Conservation (phyloP, 2,888 invertebrate genomes). For the Harpalus rufipes region DNA sequence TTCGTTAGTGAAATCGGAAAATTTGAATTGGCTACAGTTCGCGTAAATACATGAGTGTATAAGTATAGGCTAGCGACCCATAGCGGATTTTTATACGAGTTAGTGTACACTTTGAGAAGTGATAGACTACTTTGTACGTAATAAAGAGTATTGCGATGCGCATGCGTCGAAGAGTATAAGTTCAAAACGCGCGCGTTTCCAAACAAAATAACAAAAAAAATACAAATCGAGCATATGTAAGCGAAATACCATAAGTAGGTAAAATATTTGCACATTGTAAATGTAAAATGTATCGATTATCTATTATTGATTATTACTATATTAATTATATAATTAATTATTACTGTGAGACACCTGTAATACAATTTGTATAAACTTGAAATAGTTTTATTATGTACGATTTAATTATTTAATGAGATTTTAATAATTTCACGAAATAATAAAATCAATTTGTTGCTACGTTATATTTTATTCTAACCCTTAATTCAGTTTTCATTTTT, state of each 20-base stretch:
- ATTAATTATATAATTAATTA: conserved; percentile 56
- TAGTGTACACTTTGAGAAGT: conserved; percentile 60
- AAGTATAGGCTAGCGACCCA: conserved; percentile 58
- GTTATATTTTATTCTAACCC: conserved; percentile 4
- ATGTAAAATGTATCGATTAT: conserved; percentile 65
- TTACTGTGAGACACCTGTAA: conserved; percentile 64
- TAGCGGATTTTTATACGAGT: conserved; percentile 65
- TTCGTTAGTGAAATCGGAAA: conserved; percentile 20
- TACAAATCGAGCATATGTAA: conserved; percentile 59
- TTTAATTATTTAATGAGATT: conserved; percentile 66
- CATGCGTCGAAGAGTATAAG: conserved; percentile 47
- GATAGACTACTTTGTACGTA: conserved; percentile 65
- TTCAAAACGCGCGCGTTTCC: conserved; percentile 28
- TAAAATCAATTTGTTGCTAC: conserved; percentile 67
- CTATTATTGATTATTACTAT: conserved; percentile 61
- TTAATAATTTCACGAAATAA: conserved; percentile 66
- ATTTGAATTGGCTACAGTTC: conserved; percentile 53
- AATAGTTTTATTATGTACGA: conserved; percentile 65
- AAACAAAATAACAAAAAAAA: conserved; percentile 50
- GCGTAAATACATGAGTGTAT: conserved; percentile 54
- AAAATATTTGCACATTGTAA: conserved; percentile 66
- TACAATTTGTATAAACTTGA: conserved; percentile 64
- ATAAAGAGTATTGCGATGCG: conserved; percentile 58
- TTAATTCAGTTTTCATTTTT: background rate
- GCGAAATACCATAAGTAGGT: conserved; percentile 60